Percentiles rank a stretch among this genome's conserved stretches.
These are phyloP conservation scores for Megatriorchis doriae DNA, from an alignment of 2,113 vertebrate species.

Conservation along the genomic window DNA sequence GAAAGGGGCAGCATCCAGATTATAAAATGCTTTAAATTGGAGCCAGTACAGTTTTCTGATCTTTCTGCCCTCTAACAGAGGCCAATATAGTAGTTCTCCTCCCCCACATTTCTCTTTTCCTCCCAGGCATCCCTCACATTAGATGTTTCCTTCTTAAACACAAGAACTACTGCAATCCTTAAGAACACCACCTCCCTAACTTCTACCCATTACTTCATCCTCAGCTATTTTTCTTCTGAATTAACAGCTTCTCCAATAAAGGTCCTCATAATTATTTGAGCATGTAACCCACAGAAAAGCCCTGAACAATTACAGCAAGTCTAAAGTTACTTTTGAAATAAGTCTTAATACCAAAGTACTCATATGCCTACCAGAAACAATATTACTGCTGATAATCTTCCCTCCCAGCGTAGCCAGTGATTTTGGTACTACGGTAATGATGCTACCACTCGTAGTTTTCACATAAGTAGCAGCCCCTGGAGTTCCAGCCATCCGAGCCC, in stretches of 20 bases:
- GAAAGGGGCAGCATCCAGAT: not conserved
- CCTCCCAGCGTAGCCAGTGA: constrained; percentile 92
- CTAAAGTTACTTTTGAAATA: not conserved
- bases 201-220: not conserved
- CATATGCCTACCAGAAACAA: constrained; percentile 86
- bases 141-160: not conserved
- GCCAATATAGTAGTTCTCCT: not conserved
- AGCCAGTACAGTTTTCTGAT: not conserved
- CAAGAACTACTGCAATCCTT: not conserved
- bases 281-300: not conserved
- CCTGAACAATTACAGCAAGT: not conserved
- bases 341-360: not conserved
- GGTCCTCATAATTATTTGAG: not conserved
- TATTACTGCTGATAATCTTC: constrained; percentile 97
- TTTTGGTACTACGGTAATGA: constrained; percentile 97
- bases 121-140: not conserved
- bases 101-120: not conserved
- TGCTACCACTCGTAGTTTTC: constrained; percentile 97
- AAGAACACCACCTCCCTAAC: not conserved
- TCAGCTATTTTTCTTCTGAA: not conserved
- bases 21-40: not conserved
- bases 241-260: not conserved
- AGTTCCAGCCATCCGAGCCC: constrained; percentile 85
- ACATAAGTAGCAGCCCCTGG: constrained; percentile 90
- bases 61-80: not conserved